These are phyloP conservation scores for Drosophila hydei DNA, from an alignment of 1,140 invertebrate genomes.

Conservation along the genomic window DNA sequence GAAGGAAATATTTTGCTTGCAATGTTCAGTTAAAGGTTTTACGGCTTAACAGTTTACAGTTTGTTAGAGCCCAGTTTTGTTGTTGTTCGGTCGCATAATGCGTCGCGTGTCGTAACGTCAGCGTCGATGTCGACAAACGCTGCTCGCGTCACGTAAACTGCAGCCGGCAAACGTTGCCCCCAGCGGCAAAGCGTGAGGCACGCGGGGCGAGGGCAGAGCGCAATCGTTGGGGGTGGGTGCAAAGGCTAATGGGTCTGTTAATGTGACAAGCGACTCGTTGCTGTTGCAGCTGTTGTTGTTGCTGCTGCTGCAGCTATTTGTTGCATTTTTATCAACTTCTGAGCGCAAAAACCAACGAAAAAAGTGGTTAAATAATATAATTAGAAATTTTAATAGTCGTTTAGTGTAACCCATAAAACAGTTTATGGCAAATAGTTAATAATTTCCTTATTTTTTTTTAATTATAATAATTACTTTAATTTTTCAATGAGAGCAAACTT, in stretches of 20 bases:
- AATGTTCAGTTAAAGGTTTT: conserved; percentile 44
- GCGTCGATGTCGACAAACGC: conserved; percentile 24
- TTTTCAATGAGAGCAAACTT: too few species aligned
- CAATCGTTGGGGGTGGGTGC: not conserved
- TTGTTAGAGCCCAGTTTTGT: conserved; percentile 14
- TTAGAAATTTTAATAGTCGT: not conserved
- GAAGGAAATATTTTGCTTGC: conserved; percentile 41
- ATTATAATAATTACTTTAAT: too few species aligned
- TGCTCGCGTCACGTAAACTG: conserved; percentile 54
- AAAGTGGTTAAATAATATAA: not conserved
- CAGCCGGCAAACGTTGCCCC: conserved; percentile 34
- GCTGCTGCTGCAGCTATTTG: conserved; percentile 6
- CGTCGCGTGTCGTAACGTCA: conserved; percentile 68
- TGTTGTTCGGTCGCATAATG: conserved; percentile 59
- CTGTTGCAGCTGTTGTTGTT: not conserved
- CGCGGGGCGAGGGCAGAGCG: too few species aligned
- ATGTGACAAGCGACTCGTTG: conserved; percentile 36
- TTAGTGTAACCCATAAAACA: not conserved
- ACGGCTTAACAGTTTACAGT: conserved; percentile 35
- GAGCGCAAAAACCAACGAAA: conserved; percentile 1
- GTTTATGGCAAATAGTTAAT: too few species aligned
- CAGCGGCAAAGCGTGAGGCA: too few species aligned
- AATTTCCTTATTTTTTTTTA: too few species aligned
- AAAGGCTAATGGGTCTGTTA: conserved; percentile 27
- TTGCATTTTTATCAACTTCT: conserved; percentile 29